Evolutionary conservation across 2,797 vertebrate genomes (phyloP).

Genomic region (Lemur catta): DNA sequence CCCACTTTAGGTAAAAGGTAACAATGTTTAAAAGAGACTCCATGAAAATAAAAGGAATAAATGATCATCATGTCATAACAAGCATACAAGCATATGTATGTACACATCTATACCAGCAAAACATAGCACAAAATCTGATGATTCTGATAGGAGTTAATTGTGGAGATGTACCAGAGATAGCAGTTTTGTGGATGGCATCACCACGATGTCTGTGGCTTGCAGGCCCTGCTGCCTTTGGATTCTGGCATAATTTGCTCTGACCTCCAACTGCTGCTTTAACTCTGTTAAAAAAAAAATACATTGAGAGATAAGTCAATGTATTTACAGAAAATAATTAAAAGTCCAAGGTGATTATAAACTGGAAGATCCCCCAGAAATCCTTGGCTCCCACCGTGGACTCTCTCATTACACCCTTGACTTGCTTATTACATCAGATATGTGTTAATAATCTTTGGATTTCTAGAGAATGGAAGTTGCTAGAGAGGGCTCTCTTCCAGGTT

Average conservation of each 20-base stretch:
- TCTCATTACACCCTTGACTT: slow-evolving; percentile 1
- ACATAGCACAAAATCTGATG: background rate
- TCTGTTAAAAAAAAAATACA: slow-evolving; percentile 63
- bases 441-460: background rate
- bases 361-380: background rate
- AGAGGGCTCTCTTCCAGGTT: background rate
- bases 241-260: slow-evolving; percentile 79
- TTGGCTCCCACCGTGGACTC: background rate
- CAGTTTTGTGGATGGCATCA: slow-evolving; percentile 28
- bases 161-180: background rate
- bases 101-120: background rate
- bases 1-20: background rate
- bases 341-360: background rate
- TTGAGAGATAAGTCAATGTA: slow-evolving; percentile 6
- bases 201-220: slow-evolving; percentile 56
- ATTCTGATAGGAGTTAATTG: background rate
- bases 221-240: slow-evolving; percentile 69
- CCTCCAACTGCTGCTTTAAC: slow-evolving; percentile 64
- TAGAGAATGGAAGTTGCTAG: background rate
- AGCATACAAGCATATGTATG: background rate
- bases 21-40: background rate
- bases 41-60: background rate
- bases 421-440: background rate
- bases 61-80: background rate
- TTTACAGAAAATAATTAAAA: slow-evolving; percentile 14